Percentiles rank a stretch among this genome's conserved stretches.
These are phyloP conservation scores for Meganola albula DNA, from an alignment of 2,888 invertebrate genomes.

Conservation along the genomic window DNA sequence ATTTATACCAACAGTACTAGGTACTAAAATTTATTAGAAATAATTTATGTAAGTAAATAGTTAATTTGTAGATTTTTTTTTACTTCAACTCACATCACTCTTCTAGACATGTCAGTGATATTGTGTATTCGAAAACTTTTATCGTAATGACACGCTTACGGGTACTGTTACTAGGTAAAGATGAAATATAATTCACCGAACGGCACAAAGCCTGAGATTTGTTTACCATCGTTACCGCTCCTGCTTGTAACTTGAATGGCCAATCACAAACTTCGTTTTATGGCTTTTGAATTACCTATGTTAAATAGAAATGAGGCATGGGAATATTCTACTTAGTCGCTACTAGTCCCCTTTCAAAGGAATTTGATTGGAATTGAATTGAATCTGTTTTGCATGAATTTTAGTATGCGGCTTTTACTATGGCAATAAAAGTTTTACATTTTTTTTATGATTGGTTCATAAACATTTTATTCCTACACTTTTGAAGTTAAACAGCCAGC, in stretches of 20 bases:
- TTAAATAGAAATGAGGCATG: constrained; percentile 58
- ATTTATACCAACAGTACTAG: no score
- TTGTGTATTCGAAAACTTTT: no score
- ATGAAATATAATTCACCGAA: no score
- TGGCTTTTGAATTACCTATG: constrained; percentile 59
- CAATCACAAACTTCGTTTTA: constrained; percentile 42
- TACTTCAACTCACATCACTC: no score
- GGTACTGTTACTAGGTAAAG: no score
- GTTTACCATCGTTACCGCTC: constrained; percentile 32
- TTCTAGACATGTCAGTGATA: no score
- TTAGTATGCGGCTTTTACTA: constrained; percentile 25
- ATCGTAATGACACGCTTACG: no score
- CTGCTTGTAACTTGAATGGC: constrained; percentile 28
- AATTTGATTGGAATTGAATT: constrained; percentile 43
- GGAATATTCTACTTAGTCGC: constrained; percentile 46
- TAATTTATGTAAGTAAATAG: no score
- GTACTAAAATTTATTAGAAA: no score
- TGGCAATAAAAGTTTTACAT: constrained; percentile 31
- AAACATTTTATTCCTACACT: constrained; percentile 28
- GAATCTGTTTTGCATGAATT: constrained; percentile 33
- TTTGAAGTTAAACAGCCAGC: no score
- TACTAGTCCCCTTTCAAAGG: constrained; percentile 26
- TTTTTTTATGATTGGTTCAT: constrained; percentile 25
- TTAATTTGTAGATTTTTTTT: no score
- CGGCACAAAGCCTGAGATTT: no score